Evolutionary conservation across 2,113 vertebrate species (phyloP), one percentile per base, ranked within the genome.

Genomic region (Sinocyclocheilus anshuiensis): DNA sequence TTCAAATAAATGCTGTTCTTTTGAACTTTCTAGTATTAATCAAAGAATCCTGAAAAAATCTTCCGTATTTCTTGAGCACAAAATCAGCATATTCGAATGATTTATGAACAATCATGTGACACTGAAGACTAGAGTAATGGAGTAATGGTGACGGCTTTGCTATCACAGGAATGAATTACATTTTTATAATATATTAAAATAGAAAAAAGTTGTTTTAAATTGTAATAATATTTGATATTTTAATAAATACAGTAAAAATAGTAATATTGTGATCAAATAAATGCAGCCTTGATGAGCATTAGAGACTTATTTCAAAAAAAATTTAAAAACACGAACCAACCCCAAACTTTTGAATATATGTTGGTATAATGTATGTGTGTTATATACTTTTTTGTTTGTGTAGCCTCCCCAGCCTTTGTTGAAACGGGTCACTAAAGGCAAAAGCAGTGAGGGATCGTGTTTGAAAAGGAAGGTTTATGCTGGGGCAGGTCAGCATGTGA

Each of bases 321-420:
- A 33, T 33, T 7, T 16, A 3, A 8, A 65, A 65, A 13, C 18
- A 22, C 3, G 10, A 1, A 5, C 69, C 29, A 71, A 39, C 33
- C 9, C 1, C 29, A 22, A 7, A 42, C 7, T 42, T 42, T 42
- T 9, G 42, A 42, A 42, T 42, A 42, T 42, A 42, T 42, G 42
- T 42, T 9, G 1, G 42, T 9, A 42, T 42, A 42, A 42, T 9
- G 42, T 42, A 42, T 42, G 29, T 33, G 29, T 33, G 42, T 42
- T 42, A 9, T 42, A 42, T 9, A 7, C 7, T 9, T 36, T 36
- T 36, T 76, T 80, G 67, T 84, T 16, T 86, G 11, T 77, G 12
- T 1, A 99, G 97, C 96, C 95, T 83, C 96, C 95, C 55, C 94
- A 95, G 61, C 94, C 96, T 20, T 75, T 91, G 86, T 94, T 97